A percentile compares a stretch with the other conserved stretches of the same genome.
phyloP scores from a whole-genome alignment of 2,888 invertebrate genomes.

The Temnothorax ravouxi region DNA sequence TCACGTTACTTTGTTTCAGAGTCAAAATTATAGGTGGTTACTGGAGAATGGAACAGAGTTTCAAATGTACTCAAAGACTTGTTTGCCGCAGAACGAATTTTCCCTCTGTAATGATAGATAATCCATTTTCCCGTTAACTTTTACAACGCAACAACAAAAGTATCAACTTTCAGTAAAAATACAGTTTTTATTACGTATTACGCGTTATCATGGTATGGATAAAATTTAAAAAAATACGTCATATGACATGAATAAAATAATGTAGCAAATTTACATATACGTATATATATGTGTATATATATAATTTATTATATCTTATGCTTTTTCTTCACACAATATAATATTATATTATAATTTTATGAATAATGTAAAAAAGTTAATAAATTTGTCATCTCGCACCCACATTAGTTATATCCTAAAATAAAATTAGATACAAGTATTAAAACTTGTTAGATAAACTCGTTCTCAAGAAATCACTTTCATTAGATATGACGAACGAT shows the following conservation, averaged over 20 bases:
- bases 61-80: constrained; percentile 38
- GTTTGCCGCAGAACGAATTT: background rate
- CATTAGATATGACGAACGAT: constrained; percentile 10
- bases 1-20: constrained; percentile 52
- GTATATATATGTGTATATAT: too few species aligned
- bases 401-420: background rate
- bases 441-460: background rate
- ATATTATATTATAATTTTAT: background rate
- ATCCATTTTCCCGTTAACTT: constrained; percentile 10
- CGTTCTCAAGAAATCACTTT: constrained; percentile 8
- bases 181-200: background rate
- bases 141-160: constrained; percentile 7
- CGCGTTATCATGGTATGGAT: background rate
- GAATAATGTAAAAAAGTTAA: background rate
- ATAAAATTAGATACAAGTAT: background rate
- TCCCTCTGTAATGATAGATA: constrained; percentile 1
- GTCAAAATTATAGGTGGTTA: constrained; percentile 57
- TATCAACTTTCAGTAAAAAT: constrained; percentile 8
- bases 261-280: background rate
- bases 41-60: constrained; percentile 26
- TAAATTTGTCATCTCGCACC: background rate
- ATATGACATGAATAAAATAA: background rate
- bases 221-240: background rate
- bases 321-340: background rate
- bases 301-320: background rate